These are phyloP conservation scores for Lithophane semibrunnea DNA, from an alignment of 2,888 invertebrate genomes.

Conservation along the genomic window DNA sequence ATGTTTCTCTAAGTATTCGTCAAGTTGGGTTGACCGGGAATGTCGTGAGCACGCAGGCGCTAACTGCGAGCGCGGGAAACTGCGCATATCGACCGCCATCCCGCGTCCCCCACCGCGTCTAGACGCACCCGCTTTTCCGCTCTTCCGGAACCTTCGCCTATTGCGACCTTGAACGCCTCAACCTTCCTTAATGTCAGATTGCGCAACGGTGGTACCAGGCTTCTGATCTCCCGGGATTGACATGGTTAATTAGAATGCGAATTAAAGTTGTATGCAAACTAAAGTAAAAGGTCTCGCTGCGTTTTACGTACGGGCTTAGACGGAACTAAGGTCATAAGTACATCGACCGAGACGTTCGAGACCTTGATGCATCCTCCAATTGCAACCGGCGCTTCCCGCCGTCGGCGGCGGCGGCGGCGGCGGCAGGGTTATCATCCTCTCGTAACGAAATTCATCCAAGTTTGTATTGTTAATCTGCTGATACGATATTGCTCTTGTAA, in stretches of 20 bases:
- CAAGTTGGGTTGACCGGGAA: slow-evolving; percentile 78
- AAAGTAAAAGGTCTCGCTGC: slow-evolving; percentile 61
- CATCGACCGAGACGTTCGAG: slow-evolving; percentile 83
- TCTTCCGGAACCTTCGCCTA: slow-evolving; percentile 89
- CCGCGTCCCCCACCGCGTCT: slow-evolving; percentile 86
- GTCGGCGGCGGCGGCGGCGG: slow-evolving; percentile 61
- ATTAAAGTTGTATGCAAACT: slow-evolving; percentile 68
- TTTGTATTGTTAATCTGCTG: slow-evolving; percentile 15
- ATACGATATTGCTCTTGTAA: slow-evolving; percentile 20
- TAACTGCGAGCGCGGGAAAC: slow-evolving; percentile 88
- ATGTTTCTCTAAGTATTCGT: slow-evolving; percentile 75
- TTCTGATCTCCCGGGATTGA: slow-evolving; percentile 75
- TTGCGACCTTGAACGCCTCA: slow-evolving; percentile 89
- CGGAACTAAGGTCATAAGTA: slow-evolving; percentile 78
- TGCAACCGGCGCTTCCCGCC: slow-evolving; percentile 79
- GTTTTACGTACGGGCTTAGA: slow-evolving; percentile 67
- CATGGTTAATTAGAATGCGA: slow-evolving; percentile 76
- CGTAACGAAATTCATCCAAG: slow-evolving; percentile 60
- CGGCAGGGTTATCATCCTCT: slow-evolving; percentile 82
- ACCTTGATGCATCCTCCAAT: slow-evolving; percentile 84
- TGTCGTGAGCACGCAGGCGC: slow-evolving; percentile 86
- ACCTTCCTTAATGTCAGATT: slow-evolving; percentile 88
- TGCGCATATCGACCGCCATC: slow-evolving; percentile 88
- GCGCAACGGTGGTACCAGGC: slow-evolving; percentile 78
- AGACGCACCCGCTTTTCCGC: slow-evolving; percentile 87